Percentiles rank a stretch among this genome's conserved stretches.
phyloP scores from a whole-genome alignment of 2,113 vertebrate species.

The Albula goreensis region DNA sequence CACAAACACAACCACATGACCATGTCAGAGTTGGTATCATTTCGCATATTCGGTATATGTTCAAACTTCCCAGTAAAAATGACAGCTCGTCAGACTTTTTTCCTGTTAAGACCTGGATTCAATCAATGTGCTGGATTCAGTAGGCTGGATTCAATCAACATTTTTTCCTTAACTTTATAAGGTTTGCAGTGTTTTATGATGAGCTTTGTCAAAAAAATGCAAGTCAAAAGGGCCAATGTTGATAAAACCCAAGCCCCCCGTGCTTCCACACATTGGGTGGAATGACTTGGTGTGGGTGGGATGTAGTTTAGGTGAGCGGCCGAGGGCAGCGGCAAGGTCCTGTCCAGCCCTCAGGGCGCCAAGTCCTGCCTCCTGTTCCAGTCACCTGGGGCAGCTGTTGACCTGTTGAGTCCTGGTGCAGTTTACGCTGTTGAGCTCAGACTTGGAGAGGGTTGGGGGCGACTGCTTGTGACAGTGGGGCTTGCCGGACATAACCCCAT shows the following conservation, averaged over 20 bases:
- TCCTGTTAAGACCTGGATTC: too few relatives aligned
- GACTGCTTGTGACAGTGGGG: slow-evolving; percentile 85
- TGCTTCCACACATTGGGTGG: too few relatives aligned
- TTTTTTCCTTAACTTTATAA: too few relatives aligned
- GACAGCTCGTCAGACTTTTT: neutral
- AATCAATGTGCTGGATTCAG: too few relatives aligned
- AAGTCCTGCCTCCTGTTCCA: neutral
- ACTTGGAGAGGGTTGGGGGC: slow-evolving; percentile 75
- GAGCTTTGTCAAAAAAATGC: too few relatives aligned
- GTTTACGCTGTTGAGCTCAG: slow-evolving; percentile 87
- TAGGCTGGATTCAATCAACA: too few relatives aligned
- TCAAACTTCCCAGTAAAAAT: neutral
- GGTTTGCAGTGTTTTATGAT: too few relatives aligned
- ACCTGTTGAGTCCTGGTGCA: slow-evolving; percentile 83
- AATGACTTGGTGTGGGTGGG: neutral
- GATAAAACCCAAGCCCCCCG: too few relatives aligned
- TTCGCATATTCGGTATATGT: neutral
- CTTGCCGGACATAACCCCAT: slow-evolving; percentile 92
- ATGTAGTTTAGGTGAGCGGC: neutral
- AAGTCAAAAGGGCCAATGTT: too few relatives aligned
- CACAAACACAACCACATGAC: neutral
- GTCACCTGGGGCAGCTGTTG: slow-evolving; percentile 27
- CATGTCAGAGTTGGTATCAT: neutral
- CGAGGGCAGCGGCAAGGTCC: neutral
- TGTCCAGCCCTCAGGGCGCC: slow-evolving; percentile 72